Conservation (phyloP, 2,797 vertebrate genomes). For the Spinus olivaceus region DNA sequence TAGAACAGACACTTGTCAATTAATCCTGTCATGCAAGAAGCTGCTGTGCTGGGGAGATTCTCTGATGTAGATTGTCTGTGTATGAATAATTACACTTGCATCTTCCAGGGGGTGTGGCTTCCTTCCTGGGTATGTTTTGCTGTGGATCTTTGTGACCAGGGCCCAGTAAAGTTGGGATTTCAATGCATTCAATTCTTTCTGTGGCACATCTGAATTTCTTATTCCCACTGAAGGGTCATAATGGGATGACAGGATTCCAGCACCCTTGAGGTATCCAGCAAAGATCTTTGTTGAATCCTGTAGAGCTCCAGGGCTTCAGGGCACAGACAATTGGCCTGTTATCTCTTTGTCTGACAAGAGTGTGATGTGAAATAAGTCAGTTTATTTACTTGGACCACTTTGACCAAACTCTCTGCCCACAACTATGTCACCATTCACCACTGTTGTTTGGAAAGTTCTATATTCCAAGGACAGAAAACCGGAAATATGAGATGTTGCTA, state of each 20-base stretch:
- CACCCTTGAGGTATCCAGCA: not conserved
- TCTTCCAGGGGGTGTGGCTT: not conserved
- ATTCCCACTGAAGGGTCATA: not conserved
- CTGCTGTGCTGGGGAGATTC: not conserved
- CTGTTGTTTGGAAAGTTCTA: slow-evolving; percentile 3
- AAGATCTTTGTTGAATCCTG: not conserved
- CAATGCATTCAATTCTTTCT: not conserved
- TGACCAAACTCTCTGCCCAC: not conserved
- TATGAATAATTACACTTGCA: not conserved
- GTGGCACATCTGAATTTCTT: not conserved
- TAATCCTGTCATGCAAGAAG: not conserved
- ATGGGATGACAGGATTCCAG: not conserved
- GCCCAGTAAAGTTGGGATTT: not conserved
- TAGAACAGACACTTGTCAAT: not conserved
- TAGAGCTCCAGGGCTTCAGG: not conserved
- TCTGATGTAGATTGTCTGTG: not conserved
- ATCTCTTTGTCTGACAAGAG: not conserved
- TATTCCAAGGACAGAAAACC: not conserved
- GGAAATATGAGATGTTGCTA: not conserved
- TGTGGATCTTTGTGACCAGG: not conserved
- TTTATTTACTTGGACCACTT: slow-evolving; percentile 10
- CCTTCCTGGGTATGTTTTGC: not conserved
- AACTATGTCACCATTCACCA: not conserved
- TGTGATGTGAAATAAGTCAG: not conserved
- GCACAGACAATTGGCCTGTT: not conserved